Percentiles rank a stretch among this genome's conserved stretches.
Evolutionary conservation across 2,888 invertebrate genomes (phyloP).

Genomic region (Polymixis flavicincta): DNA sequence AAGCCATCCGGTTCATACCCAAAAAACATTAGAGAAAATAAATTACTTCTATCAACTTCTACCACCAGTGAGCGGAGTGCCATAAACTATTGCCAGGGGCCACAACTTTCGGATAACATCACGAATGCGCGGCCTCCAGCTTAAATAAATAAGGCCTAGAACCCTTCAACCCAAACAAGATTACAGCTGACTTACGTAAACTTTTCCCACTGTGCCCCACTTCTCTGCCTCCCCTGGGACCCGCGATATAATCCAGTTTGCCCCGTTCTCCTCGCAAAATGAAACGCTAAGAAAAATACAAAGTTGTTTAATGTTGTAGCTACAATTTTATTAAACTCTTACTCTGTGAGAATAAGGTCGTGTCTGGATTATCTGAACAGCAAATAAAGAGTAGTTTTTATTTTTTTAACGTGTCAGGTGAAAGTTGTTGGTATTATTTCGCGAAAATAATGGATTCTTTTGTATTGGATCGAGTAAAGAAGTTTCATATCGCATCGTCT

Average conservation of each 20-base stretch:
- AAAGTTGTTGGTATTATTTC: constrained; percentile 55
- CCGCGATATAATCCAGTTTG: constrained; percentile 85
- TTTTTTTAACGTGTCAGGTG: constrained; percentile 49
- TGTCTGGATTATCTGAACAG: constrained; percentile 45
- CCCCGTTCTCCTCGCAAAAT: constrained; percentile 78
- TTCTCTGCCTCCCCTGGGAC: constrained; percentile 72
- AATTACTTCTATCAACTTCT: not conserved
- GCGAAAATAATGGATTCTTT: constrained; percentile 66
- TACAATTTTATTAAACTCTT: constrained; percentile 52
- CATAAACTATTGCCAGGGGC: constrained; percentile 17
- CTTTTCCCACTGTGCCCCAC: constrained; percentile 72
- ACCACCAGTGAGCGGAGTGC: not conserved
- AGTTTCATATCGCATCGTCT: not conserved
- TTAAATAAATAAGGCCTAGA: constrained; percentile 62
- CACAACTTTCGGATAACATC: constrained; percentile 35
- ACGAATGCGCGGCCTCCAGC: constrained; percentile 51
- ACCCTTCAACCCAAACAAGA: constrained; percentile 76
- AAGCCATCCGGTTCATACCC: not conserved
- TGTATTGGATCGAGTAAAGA: constrained; percentile 28
- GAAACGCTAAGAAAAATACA: constrained; percentile 68
- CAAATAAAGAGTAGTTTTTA: constrained; percentile 16
- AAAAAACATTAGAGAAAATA: not conserved
- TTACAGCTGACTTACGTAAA: constrained; percentile 82
- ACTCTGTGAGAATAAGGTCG: constrained; percentile 37
- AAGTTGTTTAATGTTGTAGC: constrained; percentile 40